Evolutionary conservation across 2,797 vertebrate species (phyloP), one percentile per base, ranked within the genome.

Genomic region (Phrynocephalus guinanensis): DNA sequence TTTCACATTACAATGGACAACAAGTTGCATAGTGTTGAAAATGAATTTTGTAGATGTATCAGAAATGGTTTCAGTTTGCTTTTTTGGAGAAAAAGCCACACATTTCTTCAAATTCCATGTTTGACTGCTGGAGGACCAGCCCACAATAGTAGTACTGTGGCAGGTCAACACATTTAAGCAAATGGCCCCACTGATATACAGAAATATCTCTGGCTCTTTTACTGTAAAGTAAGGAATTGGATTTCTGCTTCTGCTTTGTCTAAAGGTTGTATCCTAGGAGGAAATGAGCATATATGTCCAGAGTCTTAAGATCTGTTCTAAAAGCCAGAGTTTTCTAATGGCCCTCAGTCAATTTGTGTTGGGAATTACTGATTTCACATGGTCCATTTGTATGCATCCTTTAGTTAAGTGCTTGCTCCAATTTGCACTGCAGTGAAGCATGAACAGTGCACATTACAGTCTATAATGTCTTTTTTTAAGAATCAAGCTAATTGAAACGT

Each of bases 301-400:
- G 2, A 28, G 1, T 5, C 44, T 56, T 71, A 33, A 11, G 48
- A 5, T 6, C 38, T 72, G 0, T 30, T 63, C 38, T 18, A 90
- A 93, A 95, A 90, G 90, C 82, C 76, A 92, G 91, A 63, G 68
- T 82, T 6, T 72, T 0, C 0, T 70, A 52, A 22, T 8, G 0
- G 1, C 24, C 75, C 1, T 1, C 26, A 76, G 56, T 20, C 63
- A 80, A 67, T 78, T 33, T 50, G 30, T 30, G 50, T 1, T 66
- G 80, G 63, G 81, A 92, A 82, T 89, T 93, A 84, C 87, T 91
- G 86, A 93, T 94, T 93, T 92, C 89, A 90, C 80, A 91, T 72
- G 77, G 82, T 50, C 70, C 73, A 44, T 91, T 91, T 89, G 48
- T 90, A 89, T 84, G 3, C 28, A 63, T 76, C 72, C 52, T 82